phyloP scores from a whole-genome alignment of 2,888 invertebrate species.

The Schrankia costaestrigalis region DNA sequence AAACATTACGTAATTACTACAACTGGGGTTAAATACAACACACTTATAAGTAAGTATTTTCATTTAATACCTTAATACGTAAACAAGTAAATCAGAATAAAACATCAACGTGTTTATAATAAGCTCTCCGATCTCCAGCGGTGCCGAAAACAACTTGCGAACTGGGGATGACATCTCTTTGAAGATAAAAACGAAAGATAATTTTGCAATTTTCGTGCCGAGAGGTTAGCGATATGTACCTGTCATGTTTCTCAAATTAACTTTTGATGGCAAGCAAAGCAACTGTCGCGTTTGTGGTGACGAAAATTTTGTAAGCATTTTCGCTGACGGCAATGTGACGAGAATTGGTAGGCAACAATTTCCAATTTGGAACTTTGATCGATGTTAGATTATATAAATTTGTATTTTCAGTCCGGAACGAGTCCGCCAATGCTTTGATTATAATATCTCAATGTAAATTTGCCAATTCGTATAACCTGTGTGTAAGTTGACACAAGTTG shows the following conservation, averaged over 20 bases:
- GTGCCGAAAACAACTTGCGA: conserved; percentile 71
- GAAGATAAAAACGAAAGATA: conserved; percentile 78
- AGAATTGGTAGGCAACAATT: conserved; percentile 37
- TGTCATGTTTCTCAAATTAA: conserved; percentile 69
- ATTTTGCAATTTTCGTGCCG: conserved; percentile 75
- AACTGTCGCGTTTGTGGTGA: conserved; percentile 53
- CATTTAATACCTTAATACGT: conserved; percentile 46
- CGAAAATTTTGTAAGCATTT: conserved; percentile 42
- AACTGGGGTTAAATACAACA: no score
- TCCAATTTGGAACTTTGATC: conserved; percentile 52
- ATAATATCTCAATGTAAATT: conserved; percentile 25
- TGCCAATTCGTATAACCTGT: conserved; percentile 10
- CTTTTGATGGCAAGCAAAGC: conserved; percentile 58
- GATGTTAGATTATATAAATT: conserved; percentile 42
- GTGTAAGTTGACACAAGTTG: background rate
- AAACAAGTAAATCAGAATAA: conserved; percentile 57
- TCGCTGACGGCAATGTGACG: conserved; percentile 26
- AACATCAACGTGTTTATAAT: conserved; percentile 63
- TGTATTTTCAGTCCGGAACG: conserved; percentile 28
- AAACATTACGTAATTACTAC: no score
- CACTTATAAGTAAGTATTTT: conserved; percentile 8
- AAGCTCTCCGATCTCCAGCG: conserved; percentile 58
- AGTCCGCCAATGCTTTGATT: conserved; percentile 32
- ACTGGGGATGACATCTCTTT: conserved; percentile 78
- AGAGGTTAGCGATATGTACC: conserved; percentile 65